Evolutionary conservation across 2,888 invertebrate species (phyloP).

Genomic region (Asteroscopus sphinx): DNA sequence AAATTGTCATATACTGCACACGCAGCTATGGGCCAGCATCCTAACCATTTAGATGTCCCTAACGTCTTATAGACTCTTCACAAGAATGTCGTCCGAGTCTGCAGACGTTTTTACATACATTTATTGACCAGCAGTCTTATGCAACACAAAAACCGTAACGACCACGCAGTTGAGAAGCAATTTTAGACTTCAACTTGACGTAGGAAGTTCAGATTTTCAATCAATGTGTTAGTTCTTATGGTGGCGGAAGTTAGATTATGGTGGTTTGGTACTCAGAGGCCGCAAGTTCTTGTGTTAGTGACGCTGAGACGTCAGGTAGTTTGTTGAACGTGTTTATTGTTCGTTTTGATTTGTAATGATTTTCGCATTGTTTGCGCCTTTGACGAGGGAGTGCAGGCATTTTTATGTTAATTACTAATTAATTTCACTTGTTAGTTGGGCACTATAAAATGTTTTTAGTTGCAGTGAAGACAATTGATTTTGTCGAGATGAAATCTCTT

Average conservation of each 20-base stretch:
- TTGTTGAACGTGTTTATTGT: conserved; percentile 57
- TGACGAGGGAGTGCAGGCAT: conserved; percentile 22
- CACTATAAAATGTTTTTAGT: no score
- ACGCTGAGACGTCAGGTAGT: conserved; percentile 54
- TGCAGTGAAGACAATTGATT: no score
- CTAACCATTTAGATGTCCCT: conserved; percentile 76
- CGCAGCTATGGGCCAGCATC: conserved; percentile 53
- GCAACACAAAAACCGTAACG: conserved; percentile 38
- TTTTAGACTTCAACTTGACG: conserved; percentile 7
- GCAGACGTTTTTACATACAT: conserved; percentile 82
- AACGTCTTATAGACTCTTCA: conserved; percentile 69
- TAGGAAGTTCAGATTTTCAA: conserved; percentile 31
- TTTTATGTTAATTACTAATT: conserved; percentile 40
- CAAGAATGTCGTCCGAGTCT: conserved; percentile 83
- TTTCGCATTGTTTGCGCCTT: conserved; percentile 51
- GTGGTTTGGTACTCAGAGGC: conserved; percentile 56
- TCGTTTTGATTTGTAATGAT: conserved; percentile 60
- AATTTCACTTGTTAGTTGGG: conserved; percentile 2
- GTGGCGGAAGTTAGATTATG: neutral
- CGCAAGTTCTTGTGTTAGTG: conserved; percentile 59
- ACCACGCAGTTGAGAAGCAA: conserved; percentile 7
- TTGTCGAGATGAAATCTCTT: no score
- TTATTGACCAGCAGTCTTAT: conserved; percentile 74
- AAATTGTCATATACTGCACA: conserved; percentile 40
- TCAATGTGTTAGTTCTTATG: conserved; percentile 10